Conservation (phyloP, 2,888 invertebrate species). For the Agrotis segetum region DNA sequence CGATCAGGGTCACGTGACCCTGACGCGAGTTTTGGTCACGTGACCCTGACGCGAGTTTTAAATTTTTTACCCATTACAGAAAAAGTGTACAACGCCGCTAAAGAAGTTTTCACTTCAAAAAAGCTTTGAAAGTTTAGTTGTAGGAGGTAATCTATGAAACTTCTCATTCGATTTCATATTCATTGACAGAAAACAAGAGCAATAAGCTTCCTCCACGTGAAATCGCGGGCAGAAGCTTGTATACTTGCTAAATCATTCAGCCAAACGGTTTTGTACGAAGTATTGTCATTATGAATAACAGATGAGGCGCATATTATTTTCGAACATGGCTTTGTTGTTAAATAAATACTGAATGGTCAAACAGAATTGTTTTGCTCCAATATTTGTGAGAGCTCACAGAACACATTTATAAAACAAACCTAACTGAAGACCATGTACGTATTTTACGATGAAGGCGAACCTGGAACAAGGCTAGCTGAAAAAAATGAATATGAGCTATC, state of each 20-base stretch:
- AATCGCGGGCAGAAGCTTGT: neutral
- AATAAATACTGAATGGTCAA: neutral
- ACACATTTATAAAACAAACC: neutral
- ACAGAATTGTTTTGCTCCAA: neutral
- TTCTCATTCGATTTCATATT: neutral
- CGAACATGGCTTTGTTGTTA: slow-evolving; percentile 12
- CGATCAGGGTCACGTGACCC: too few species aligned
- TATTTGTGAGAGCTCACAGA: too few species aligned
- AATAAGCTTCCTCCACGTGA: neutral
- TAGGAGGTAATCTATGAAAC: neutral
- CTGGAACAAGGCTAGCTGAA: too few species aligned
- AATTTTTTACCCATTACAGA: too few species aligned
- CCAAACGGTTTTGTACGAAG: neutral
- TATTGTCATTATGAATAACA: neutral
- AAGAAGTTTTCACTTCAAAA: too few species aligned
- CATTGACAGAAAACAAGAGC: neutral
- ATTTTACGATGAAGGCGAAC: neutral
- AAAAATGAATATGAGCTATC: too few species aligned
- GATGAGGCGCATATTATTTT: neutral
- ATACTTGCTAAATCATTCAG: neutral
- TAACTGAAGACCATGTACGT: neutral
- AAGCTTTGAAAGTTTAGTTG: neutral
- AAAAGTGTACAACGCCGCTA: too few species aligned
- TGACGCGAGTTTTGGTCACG: too few species aligned
- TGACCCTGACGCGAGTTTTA: too few species aligned